These are phyloP conservation scores for Norana najaformis DNA, from an alignment of 2,888 invertebrate genomes.

Conservation along the genomic window DNA sequence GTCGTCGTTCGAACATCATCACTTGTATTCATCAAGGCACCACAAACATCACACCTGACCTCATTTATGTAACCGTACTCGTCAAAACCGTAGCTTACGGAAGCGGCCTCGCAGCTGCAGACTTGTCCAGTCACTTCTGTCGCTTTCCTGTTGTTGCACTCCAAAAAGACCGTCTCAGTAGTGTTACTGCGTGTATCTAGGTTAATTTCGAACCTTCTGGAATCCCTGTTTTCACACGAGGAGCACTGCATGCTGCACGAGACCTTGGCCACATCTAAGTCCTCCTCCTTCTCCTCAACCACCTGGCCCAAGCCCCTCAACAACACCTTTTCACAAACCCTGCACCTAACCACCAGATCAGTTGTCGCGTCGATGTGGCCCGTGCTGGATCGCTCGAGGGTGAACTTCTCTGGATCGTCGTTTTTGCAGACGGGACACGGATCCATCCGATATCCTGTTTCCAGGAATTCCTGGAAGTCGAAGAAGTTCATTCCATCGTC, in stretches of 20 bases:
- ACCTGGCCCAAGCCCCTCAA: neutral
- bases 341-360: neutral
- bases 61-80: neutral
- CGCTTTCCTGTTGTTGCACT: neutral
- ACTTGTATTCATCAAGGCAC: neutral
- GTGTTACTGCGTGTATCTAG: neutral
- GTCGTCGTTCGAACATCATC: neutral
- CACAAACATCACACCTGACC: neutral
- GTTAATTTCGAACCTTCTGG: neutral
- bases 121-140: neutral
- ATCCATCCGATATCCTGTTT: neutral
- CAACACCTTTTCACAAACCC: neutral
- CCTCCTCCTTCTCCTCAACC: neutral
- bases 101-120: neutral
- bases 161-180: neutral
- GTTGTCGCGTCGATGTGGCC: neutral
- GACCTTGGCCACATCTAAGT: neutral
- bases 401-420: conserved; percentile 19
- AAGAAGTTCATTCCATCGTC: conserved; percentile 19
- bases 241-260: neutral
- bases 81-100: neutral
- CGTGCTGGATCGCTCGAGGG: neutral
- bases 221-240: conserved; percentile 22
- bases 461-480: conserved; percentile 10
- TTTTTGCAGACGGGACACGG: neutral